Percentiles rank a stretch among this genome's conserved stretches.
Evolutionary conservation across 1,140 invertebrate genomes (phyloP).

Genomic region (Centruroides vittatus): DNA sequence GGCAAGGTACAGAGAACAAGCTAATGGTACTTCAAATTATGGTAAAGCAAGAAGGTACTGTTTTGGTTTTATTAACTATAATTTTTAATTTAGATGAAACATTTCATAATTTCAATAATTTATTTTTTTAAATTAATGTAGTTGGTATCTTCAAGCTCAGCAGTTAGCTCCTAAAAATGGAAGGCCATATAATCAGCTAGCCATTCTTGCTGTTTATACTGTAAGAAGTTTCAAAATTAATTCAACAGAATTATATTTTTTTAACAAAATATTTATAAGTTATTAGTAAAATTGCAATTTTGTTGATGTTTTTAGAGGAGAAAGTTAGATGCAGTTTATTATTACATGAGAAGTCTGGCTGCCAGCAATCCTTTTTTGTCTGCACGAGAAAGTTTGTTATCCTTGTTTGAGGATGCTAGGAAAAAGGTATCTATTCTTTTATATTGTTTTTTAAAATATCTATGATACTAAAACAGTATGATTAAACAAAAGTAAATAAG

Average conservation of each 20-base stretch:
- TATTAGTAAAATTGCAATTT: background rate
- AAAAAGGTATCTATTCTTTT: conserved; percentile 48
- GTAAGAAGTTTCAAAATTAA: conserved; percentile 40
- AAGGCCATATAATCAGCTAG: conserved; percentile 83
- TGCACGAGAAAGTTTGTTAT: conserved; percentile 70
- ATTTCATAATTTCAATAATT: background rate
- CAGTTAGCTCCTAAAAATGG: conserved; percentile 89
- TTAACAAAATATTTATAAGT: too few species aligned
- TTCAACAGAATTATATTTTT: too few species aligned
- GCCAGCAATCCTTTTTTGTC: conserved; percentile 83
- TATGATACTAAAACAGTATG: background rate
- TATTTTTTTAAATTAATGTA: conserved; percentile 21
- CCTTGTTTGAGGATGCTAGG: conserved; percentile 81
- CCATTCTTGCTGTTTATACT: conserved; percentile 74
- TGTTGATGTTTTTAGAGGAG: conserved; percentile 49
- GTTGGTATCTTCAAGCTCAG: conserved; percentile 84
- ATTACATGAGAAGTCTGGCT: conserved; percentile 86
- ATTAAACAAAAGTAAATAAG: conserved; percentile 6
- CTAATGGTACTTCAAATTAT: conserved; percentile 62
- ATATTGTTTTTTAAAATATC: conserved; percentile 1
- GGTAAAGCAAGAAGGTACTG: conserved; percentile 51
- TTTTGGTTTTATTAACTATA: background rate
- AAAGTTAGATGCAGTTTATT: conserved; percentile 93
- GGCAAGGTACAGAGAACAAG: conserved; percentile 69
- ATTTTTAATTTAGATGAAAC: background rate